These are phyloP conservation scores for Microplitis demolitor DNA, from an alignment of 1,140 invertebrate genomes.

Conservation along the genomic window DNA sequence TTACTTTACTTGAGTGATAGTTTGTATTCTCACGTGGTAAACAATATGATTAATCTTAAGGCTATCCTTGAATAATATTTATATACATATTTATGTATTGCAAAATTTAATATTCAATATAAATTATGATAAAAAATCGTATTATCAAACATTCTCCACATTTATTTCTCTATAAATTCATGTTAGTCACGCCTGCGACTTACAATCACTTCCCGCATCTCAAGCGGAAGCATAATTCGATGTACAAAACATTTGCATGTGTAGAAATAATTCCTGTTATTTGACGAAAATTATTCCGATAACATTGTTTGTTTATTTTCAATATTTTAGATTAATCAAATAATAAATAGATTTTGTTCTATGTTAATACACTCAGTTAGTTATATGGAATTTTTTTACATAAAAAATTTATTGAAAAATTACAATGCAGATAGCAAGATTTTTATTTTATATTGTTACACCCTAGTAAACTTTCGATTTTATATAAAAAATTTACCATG, in stretches of 20 bases:
- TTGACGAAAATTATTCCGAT: conserved; percentile 50
- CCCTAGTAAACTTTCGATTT: too few species aligned
- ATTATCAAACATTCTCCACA: background rate
- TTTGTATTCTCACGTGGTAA: background rate
- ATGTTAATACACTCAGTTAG: too few species aligned
- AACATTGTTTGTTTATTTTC: conserved; percentile 22
- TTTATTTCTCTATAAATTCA: background rate
- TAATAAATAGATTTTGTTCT: too few species aligned
- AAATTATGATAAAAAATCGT: conserved; percentile 1
- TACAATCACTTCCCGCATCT: conserved; percentile 48
- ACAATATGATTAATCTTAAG: conserved; percentile 6
- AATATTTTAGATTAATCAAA: too few species aligned
- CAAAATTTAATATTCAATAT: background rate
- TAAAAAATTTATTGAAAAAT: too few species aligned
- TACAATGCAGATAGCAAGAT: too few species aligned
- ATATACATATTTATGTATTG: background rate
- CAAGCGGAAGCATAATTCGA: conserved; percentile 56
- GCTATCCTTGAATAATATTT: background rate
- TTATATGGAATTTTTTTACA: too few species aligned
- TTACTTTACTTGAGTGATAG: background rate
- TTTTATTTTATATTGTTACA: too few species aligned
- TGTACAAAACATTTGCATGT: conserved; percentile 54
- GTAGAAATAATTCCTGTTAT: conserved; percentile 58
- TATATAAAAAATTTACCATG: too few species aligned
- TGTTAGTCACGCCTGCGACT: conserved; percentile 45